Evolutionary conservation across 1,140 invertebrate species (phyloP).

Genomic region (Drosophila seguyi): DNA sequence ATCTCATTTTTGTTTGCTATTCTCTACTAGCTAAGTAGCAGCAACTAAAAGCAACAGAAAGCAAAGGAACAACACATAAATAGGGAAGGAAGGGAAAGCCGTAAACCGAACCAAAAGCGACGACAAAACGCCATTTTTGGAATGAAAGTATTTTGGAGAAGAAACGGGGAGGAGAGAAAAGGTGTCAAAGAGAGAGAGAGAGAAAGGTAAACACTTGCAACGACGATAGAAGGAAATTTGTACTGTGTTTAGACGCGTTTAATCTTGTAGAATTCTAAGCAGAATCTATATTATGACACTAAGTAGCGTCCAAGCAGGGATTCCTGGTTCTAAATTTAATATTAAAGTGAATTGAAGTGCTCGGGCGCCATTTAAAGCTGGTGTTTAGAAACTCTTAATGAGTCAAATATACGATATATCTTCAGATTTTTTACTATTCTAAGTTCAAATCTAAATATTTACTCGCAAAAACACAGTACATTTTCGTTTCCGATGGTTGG

Average conservation of each 20-base stretch:
- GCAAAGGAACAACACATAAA: slow-evolving; percentile 37
- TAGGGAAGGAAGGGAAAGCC: slow-evolving; percentile 5
- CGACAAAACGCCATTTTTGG: slow-evolving; percentile 21
- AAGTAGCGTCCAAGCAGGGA: not conserved
- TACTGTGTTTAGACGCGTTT: slow-evolving; percentile 11
- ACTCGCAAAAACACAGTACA: slow-evolving; percentile 24
- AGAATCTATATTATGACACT: not conserved
- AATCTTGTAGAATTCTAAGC: not conserved
- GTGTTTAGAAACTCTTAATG: not conserved
- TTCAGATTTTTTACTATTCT: no score
- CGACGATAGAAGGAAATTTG: not conserved
- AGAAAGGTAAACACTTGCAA: slow-evolving; percentile 1
- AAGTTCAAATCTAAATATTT: not conserved
- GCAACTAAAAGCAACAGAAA: slow-evolving; percentile 41
- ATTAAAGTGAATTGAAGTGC: not conserved
- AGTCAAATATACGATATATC: not conserved
- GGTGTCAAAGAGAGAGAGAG: slow-evolving; percentile 1
- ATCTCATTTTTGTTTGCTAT: slow-evolving; percentile 29
- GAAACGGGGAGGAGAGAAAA: slow-evolving; percentile 7
- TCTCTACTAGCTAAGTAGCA: slow-evolving; percentile 48
- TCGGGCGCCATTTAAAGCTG: not conserved
- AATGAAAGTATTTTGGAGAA: not conserved
- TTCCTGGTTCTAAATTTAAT: no score
- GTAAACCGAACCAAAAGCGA: slow-evolving; percentile 24
- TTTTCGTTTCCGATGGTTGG: not conserved